Evolutionary conservation across 2,888 invertebrate species (phyloP).

Genomic region (Druceiella hillmani): DNA sequence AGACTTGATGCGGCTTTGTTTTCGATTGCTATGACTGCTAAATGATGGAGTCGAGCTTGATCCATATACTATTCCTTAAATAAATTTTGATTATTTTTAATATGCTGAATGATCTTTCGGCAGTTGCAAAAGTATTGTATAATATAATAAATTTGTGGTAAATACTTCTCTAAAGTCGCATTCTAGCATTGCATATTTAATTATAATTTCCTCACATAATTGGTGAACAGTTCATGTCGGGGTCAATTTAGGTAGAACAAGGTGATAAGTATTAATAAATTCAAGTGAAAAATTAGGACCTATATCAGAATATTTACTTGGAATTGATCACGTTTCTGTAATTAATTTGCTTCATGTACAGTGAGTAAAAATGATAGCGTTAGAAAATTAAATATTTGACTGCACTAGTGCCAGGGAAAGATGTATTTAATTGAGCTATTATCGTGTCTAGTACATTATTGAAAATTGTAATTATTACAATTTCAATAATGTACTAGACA

Average conservation of each 20-base stretch:
- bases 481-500: too few species aligned
- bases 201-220: constrained; percentile 12
- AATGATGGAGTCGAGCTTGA: constrained; percentile 1
- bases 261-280: constrained; percentile 19
- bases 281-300: constrained; percentile 20
- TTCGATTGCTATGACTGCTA: not conserved
- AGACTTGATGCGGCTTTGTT: not conserved
- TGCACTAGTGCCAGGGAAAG: too few species aligned
- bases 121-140: not conserved
- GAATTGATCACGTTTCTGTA: constrained; percentile 15
- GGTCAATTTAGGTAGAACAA: constrained; percentile 18
- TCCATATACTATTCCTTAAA: constrained; percentile 1
- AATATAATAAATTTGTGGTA: constrained; percentile 9
- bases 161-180: constrained; percentile 14
- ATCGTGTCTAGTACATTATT: too few species aligned
- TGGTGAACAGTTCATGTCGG: constrained; percentile 15
- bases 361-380: too few species aligned
- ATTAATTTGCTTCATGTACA: not conserved
- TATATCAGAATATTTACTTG: constrained; percentile 21
- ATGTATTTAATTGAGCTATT: too few species aligned
- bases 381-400: too few species aligned
- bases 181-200: constrained; percentile 20
- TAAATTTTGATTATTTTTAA: too few species aligned
- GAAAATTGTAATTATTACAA: too few species aligned
- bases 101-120: not conserved